Evolutionary conservation across 2,113 vertebrate genomes (phyloP).

Genomic region (Crotalus horridus): DNA sequence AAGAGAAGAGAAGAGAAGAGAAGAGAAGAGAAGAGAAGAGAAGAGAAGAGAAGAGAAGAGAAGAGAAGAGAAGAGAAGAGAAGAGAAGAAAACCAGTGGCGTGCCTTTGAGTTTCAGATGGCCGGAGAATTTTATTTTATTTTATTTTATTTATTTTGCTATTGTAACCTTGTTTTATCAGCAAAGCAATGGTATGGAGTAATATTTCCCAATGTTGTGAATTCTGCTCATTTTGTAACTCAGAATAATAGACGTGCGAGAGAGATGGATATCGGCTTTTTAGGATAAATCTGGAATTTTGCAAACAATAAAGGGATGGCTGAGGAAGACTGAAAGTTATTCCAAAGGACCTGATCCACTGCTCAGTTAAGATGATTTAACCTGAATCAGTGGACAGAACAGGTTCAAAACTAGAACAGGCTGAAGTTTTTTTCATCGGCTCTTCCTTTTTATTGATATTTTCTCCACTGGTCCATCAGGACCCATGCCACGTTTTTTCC

Average conservation of each 20-base stretch:
- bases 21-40: rapidly evolving
- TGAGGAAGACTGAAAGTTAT: too few relatives aligned
- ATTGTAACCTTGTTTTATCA: background rate
- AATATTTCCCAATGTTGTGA: background rate
- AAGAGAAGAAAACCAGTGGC: background rate
- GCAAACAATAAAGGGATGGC: background rate
- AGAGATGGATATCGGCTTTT: background rate
- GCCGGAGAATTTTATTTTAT: background rate
- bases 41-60: background rate
- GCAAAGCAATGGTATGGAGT: background rate
- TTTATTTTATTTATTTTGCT: background rate
- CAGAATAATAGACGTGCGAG: background rate
- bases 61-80: background rate
- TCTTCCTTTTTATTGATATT: background rate
- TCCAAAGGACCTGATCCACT: too few relatives aligned
- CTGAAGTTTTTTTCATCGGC: background rate
- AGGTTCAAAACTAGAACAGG: background rate
- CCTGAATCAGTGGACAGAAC: background rate
- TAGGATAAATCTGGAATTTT: background rate
- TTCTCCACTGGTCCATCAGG: background rate
- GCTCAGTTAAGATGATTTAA: too few relatives aligned
- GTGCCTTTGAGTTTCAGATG: background rate
- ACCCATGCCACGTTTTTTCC: too few relatives aligned
- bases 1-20: background rate
- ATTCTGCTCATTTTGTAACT: background rate